Evolutionary conservation across 1,140 invertebrate genomes (phyloP).

Genomic region (Sycobia sp.): DNA sequence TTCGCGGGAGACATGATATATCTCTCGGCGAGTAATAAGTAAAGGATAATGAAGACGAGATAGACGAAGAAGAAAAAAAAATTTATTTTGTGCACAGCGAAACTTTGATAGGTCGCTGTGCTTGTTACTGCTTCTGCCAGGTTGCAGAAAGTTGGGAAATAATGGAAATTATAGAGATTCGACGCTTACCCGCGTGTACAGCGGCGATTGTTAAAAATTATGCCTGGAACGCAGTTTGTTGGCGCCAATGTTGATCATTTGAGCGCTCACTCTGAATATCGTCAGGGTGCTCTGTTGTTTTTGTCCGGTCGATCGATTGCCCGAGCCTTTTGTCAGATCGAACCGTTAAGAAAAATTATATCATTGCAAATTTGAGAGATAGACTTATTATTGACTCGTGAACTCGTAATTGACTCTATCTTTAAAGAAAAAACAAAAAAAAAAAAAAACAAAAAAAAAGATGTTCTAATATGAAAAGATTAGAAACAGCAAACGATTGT

Average conservation of each 20-base stretch:
- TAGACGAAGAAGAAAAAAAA: too few relatives aligned
- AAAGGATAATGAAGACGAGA: too few relatives aligned
- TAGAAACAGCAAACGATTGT: constrained; percentile 27
- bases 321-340: background rate
- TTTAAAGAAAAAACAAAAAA: too few relatives aligned
- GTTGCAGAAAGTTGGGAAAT: constrained; percentile 27
- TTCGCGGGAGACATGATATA: constrained; percentile 58
- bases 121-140: constrained; percentile 48
- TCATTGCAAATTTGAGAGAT: constrained; percentile 24
- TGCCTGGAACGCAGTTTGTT: constrained; percentile 50
- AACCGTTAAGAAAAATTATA: constrained; percentile 1
- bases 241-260: constrained; percentile 51
- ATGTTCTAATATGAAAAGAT: constrained; percentile 26
- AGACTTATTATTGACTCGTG: constrained; percentile 21
- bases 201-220: background rate
- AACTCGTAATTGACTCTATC: too few relatives aligned
- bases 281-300: constrained; percentile 33
- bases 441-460: too few relatives aligned
- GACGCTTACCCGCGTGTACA: too few relatives aligned
- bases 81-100: constrained; percentile 51
- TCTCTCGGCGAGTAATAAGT: constrained; percentile 47
- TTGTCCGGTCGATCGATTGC: constrained; percentile 25
- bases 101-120: constrained; percentile 42
- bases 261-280: constrained; percentile 39
- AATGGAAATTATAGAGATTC: too few relatives aligned